Conservation (phyloP, 2,888 invertebrate species). For the Galerucella pusilla region DNA sequence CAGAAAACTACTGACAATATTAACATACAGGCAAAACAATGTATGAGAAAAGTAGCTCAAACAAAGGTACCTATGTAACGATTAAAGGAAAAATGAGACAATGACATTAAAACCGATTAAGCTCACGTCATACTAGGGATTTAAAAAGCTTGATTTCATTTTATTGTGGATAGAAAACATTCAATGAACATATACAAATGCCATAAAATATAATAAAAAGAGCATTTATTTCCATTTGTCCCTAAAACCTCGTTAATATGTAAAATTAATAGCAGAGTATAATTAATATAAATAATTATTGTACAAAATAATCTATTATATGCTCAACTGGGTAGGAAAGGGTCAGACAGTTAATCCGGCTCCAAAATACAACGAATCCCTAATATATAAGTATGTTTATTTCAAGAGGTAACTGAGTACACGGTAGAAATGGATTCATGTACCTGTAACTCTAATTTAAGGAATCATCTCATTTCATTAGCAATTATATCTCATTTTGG, state of each 20-base stretch:
- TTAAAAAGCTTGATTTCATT: too few species aligned
- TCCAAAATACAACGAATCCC: not conserved
- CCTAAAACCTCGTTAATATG: not conserved
- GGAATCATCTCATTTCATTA: not conserved
- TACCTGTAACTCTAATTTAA: not conserved
- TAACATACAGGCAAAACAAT: too few species aligned
- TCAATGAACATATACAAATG: not conserved
- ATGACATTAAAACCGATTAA: too few species aligned
- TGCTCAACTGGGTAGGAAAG: not conserved
- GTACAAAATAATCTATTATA: not conserved
- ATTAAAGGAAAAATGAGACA: too few species aligned
- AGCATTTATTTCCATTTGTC: not conserved
- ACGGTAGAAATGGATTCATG: not conserved
- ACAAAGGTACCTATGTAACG: too few species aligned
- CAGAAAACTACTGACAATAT: too few species aligned
- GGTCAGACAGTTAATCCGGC: slow-evolving; percentile 6
- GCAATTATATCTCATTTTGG: too few species aligned
- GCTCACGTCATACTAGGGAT: too few species aligned
- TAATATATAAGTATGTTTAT: not conserved
- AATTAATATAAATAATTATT: not conserved
- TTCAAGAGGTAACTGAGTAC: not conserved
- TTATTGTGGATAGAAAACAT: not conserved
- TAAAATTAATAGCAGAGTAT: not conserved
- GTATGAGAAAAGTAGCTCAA: too few species aligned
- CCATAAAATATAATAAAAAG: not conserved